Percentiles rank a stretch among this genome's conserved stretches.
These are phyloP conservation scores for Meriones psammophilus DNA, from an alignment of 2,797 vertebrate species.

Conservation along the genomic window DNA sequence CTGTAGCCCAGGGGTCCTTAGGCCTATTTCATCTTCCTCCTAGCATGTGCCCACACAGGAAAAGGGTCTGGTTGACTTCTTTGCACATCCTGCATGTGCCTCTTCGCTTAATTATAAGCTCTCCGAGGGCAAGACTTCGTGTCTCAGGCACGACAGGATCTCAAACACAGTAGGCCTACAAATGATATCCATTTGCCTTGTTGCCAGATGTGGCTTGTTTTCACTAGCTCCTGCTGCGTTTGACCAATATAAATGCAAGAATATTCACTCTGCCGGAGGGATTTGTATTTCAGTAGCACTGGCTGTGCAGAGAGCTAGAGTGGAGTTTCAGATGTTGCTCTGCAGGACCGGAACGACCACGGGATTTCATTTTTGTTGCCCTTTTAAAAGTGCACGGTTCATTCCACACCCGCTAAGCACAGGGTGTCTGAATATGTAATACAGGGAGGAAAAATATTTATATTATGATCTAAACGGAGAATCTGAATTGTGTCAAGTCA, in stretches of 20 bases:
- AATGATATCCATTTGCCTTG: background rate
- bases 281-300: background rate
- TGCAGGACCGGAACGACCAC: background rate
- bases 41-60: background rate
- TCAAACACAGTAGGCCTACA: background rate
- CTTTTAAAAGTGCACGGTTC: background rate
- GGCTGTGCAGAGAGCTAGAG: background rate
- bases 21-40: background rate
- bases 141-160: background rate
- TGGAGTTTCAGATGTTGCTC: background rate
- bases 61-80: background rate
- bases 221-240: background rate
- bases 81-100: background rate
- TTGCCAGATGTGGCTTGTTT: background rate
- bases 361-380: background rate
- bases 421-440: background rate
- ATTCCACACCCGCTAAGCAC: conserved; percentile 32
- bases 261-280: background rate
- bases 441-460: conserved; percentile 23
- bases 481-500: background rate
- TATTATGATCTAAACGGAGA: background rate
- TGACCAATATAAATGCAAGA: background rate
- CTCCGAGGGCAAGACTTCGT: background rate
- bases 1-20: background rate
- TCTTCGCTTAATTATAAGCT: background rate